Evolutionary conservation across 1,140 invertebrate genomes (phyloP).

Genomic region (Leptestheria dahalacensis): DNA sequence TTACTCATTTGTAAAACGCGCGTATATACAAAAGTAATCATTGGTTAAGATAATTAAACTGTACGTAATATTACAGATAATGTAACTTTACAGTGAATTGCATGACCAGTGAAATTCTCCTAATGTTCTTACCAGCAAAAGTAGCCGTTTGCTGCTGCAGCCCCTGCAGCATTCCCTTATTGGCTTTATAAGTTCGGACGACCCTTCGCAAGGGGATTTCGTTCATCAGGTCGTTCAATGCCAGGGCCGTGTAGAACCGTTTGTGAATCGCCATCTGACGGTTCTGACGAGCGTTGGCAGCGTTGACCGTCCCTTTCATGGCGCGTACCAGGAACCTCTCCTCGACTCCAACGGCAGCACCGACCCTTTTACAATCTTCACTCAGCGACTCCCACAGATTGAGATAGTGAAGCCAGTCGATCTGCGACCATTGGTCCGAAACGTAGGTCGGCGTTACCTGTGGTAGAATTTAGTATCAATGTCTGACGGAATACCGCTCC

Average conservation of each 20-base stretch:
- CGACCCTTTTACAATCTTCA: conserved; percentile 66
- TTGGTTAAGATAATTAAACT: no score
- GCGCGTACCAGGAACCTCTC: conserved; percentile 73
- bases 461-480: conserved; percentile 15
- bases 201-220: conserved; percentile 69
- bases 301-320: conserved; percentile 44
- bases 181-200: conserved; percentile 65
- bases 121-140: conserved; percentile 60
- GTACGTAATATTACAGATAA: neutral
- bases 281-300: conserved; percentile 26
- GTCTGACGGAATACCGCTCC: no score
- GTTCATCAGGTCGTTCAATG: conserved; percentile 81
- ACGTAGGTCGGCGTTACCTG: conserved; percentile 64
- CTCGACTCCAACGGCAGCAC: conserved; percentile 74
- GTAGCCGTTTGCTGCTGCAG: conserved; percentile 89
- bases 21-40: no score
- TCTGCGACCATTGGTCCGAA: conserved; percentile 52
- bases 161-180: conserved; percentile 72
- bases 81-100: neutral
- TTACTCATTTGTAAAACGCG: conserved; percentile 5
- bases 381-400: conserved; percentile 68
- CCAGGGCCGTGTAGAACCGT: conserved; percentile 83
- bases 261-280: conserved; percentile 31
- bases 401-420: conserved; percentile 81
- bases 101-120: neutral